Base-by-base conservation (phyloP, 2,113 vertebrate species). In the Rhadina sibilatrix region DNA sequence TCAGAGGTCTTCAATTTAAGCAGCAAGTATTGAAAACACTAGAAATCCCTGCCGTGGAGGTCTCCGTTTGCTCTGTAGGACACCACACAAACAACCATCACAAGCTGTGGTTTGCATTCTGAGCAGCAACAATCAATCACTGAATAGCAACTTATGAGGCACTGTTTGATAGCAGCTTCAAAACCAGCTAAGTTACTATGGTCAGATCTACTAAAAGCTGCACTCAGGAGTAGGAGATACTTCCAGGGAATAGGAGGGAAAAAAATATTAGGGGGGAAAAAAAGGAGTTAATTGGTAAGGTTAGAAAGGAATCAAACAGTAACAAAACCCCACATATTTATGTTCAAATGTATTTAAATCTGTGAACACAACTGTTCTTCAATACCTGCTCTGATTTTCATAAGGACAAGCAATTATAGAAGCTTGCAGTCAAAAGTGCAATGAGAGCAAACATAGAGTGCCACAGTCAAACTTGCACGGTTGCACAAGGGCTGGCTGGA, bases 211-310 rank as follows among this genome's bases (percentile, higher is more conserved):
- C 59, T 38, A 63, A 74, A 89, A 92, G 63, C 64, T 70, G 35
- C 42, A 50, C 30, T 63, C n/a, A 65, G 57, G 17, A 37, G 31
- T 3, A 38, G 1, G 12, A 90, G 27, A 35, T 15, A 47, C 12
- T 81, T 54, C 11, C 47, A 71, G 28, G n/a, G 16, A 60, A 66
- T 1, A 3, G 5, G 4, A 2, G 8, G 1, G 25, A 2, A 12
- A 3, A 22, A 16, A 20, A 20, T 4, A 37, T 37, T 46, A 7
- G 10, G 35, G 1, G 0, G 2, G 0, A 1, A 7, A 21, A 24
- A 35, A 4, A 13, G 47, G 9, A 20, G 17, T 47, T 5, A 54
- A 83, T 11, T 24, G 20, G 2, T 38, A 92, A 84, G 12, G 21
- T 84, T 60, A 44, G 37, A 77, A 42, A 56, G n/a, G 5, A 72